phyloP scores from a whole-genome alignment of 2,113 vertebrate species.

The Nanorana parkeri region DNA sequence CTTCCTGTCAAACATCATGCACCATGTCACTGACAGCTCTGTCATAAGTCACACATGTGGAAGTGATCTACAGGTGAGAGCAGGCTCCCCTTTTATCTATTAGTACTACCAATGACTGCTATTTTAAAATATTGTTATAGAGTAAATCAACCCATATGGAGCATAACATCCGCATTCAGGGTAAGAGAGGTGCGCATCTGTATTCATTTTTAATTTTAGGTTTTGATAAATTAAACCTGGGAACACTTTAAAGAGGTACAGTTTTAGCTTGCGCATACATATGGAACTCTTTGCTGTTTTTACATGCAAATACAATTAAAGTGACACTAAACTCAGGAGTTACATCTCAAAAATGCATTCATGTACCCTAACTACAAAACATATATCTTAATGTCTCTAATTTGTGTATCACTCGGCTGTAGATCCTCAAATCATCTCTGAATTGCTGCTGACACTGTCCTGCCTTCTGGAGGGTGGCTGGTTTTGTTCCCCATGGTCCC shows the following conservation, averaged over 20 bases:
- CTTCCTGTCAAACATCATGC: conserved; percentile 38
- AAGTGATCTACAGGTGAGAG: conserved; percentile 15
- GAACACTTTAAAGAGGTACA: background rate
- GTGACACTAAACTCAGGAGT: no score
- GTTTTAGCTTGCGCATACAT: no score
- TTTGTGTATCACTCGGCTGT: no score
- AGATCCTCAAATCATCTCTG: no score
- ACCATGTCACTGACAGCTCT: conserved; percentile 25
- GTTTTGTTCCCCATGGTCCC: no score
- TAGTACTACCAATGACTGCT: background rate
- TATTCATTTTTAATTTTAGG: background rate
- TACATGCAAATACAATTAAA: no score
- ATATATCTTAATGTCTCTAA: no score
- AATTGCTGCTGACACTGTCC: no score
- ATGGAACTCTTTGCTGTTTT: no score
- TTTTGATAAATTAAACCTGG: background rate
- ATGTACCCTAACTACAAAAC: no score
- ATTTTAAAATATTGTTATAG: conserved; percentile 27
- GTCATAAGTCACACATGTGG: conserved; percentile 43
- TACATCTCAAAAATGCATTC: no score
- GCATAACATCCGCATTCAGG: background rate
- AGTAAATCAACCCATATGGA: conserved; percentile 24
- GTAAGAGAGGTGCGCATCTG: background rate
- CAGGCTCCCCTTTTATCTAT: conserved; percentile 8
- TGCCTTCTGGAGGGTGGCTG: no score